phyloP scores from a whole-genome alignment of 2,888 invertebrate species.

The Drosophila maculinotata region DNA sequence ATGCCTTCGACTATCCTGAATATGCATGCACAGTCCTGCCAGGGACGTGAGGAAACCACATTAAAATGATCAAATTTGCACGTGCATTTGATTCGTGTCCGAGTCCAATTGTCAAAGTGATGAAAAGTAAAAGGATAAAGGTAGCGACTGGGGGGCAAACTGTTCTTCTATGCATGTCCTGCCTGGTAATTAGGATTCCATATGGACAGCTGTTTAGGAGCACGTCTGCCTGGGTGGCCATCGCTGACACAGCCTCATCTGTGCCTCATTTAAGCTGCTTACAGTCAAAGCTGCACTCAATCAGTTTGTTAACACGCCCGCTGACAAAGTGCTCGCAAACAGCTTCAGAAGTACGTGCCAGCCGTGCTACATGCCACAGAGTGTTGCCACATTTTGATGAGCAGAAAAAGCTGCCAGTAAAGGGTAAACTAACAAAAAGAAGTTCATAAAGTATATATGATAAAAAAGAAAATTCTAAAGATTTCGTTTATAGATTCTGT shows the following conservation, averaged over 20 bases:
- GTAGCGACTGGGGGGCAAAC: too few species aligned
- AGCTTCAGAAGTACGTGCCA: constrained; percentile 48
- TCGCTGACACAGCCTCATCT: constrained; percentile 1
- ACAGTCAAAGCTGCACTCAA: constrained; percentile 70
- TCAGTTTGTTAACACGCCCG: constrained; percentile 61
- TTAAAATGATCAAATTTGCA: constrained; percentile 64
- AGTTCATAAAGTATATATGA: background rate
- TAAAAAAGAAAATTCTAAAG: background rate
- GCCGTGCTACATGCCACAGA: constrained; percentile 12
- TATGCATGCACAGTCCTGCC: constrained; percentile 46
- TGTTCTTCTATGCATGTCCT: background rate
- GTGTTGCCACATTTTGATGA: background rate
- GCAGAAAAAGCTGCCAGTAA: too few species aligned
- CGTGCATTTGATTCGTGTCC: constrained; percentile 49
- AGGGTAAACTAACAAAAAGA: too few species aligned
- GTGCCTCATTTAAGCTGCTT: constrained; percentile 55
- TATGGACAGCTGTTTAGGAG: background rate
- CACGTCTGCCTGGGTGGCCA: constrained; percentile 26
- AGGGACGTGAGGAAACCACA: constrained; percentile 14
- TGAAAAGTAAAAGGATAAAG: constrained; percentile 32
- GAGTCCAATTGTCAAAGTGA: constrained; percentile 38
- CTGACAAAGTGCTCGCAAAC: constrained; percentile 49
- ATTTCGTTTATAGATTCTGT: too few species aligned
- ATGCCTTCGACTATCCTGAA: constrained; percentile 45
- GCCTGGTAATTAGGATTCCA: constrained; percentile 6